phyloP scores from a whole-genome alignment of 1,140 invertebrate genomes.

The Lepeophtheirus salmonis region DNA sequence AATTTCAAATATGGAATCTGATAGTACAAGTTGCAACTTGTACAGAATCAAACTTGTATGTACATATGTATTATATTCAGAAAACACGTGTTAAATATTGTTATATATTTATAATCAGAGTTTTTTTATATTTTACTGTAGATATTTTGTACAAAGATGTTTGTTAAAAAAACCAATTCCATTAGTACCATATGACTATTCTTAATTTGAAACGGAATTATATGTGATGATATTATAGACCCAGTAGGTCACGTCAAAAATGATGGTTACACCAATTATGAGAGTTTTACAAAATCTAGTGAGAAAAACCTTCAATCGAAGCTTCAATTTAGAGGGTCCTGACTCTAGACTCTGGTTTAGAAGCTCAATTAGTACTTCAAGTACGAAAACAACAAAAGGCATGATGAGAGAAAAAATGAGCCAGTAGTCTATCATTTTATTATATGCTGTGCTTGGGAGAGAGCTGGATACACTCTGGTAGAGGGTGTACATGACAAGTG shows the following conservation, averaged over 20 bases:
- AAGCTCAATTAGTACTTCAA: background rate
- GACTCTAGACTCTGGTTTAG: background rate
- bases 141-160: no score
- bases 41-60: no score
- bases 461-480: background rate
- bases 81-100: no score
- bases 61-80: no score
- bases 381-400: background rate
- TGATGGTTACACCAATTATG: background rate
- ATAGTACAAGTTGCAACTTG: no score
- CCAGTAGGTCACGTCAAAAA: background rate
- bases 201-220: background rate
- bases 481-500: background rate
- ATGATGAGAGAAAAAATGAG: background rate
- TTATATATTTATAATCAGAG: no score
- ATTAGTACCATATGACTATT: no score
- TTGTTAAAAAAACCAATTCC: no score
- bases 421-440: background rate
- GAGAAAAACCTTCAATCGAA: background rate
- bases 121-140: no score
- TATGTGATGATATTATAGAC: background rate
- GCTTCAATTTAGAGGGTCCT: background rate
- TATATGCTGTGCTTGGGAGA: background rate
- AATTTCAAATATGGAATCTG: no score
- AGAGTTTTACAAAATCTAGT: background rate